A percentile compares a stretch with the other conserved stretches of the same genome.
Conservation (phyloP, 2,888 invertebrate species). For the Ophion ventricosus region DNA sequence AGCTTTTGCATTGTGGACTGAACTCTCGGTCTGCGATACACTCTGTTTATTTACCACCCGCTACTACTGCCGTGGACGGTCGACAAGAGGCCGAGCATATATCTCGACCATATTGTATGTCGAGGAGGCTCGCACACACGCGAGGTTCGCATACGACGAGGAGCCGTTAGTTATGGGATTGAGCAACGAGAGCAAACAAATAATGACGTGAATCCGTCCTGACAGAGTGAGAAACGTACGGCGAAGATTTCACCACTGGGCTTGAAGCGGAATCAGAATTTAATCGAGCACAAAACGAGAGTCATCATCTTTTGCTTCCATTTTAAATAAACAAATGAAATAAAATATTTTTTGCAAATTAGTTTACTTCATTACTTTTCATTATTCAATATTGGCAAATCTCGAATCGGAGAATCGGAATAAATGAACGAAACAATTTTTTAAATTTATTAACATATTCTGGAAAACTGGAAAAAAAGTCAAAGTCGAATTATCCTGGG, state of each 20-base stretch:
- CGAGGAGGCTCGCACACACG: conserved; percentile 13
- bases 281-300: background rate
- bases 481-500: background rate
- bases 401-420: background rate
- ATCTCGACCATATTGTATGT: conserved; percentile 5
- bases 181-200: conserved; percentile 39
- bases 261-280: background rate
- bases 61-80: conserved; percentile 43
- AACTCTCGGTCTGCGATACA: conserved; percentile 54
- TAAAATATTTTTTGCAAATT: too few relatives aligned
- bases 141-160: conserved; percentile 54
- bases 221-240: conserved; percentile 28
- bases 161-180: conserved; percentile 60
- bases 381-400: too few relatives aligned
- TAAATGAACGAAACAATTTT: background rate
- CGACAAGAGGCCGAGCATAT: conserved; percentile 15
- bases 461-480: background rate
- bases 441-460: background rate
- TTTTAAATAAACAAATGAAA: too few relatives aligned
- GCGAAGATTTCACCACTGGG: background rate
- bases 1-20: conserved; percentile 52
- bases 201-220: conserved; percentile 25
- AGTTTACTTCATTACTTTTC: too few relatives aligned
- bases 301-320: background rate
- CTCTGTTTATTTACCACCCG: conserved; percentile 62